Conservation (phyloP, 2,113 vertebrate species). For the Erythrocebus patas region DNA sequence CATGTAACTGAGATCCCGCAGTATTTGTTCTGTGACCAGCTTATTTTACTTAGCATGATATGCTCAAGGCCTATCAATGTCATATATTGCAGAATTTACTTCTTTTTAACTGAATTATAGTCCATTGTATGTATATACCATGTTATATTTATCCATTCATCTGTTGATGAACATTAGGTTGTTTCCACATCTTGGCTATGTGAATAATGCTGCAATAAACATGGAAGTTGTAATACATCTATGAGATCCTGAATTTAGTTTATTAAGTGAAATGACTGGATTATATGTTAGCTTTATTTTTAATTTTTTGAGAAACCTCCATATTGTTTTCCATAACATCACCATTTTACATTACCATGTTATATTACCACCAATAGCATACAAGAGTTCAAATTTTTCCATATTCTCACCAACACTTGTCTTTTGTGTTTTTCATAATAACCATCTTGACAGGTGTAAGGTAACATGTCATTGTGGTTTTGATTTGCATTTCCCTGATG, state of each 20-base stretch:
- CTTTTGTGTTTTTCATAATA: background rate
- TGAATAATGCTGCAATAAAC: background rate
- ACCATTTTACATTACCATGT: background rate
- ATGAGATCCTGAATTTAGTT: background rate
- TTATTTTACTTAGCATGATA: background rate
- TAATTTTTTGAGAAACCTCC: background rate
- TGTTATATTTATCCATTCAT: background rate
- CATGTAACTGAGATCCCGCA: background rate
- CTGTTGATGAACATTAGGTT: background rate
- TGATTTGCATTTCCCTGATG: background rate
- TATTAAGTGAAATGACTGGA: background rate
- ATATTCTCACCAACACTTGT: background rate
- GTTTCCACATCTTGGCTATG: background rate
- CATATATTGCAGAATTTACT: background rate
- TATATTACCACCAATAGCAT: background rate
- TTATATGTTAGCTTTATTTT: background rate
- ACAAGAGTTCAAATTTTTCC: background rate
- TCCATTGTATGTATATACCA: background rate
- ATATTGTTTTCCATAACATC: background rate
- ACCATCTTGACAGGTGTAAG: background rate
- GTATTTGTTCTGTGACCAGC: background rate
- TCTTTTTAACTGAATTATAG: background rate
- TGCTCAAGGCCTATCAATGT: background rate
- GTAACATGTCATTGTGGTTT: background rate
- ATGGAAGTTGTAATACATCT: background rate